Conservation (phyloP, 2,113 vertebrate genomes). For the Marmota monax region DNA sequence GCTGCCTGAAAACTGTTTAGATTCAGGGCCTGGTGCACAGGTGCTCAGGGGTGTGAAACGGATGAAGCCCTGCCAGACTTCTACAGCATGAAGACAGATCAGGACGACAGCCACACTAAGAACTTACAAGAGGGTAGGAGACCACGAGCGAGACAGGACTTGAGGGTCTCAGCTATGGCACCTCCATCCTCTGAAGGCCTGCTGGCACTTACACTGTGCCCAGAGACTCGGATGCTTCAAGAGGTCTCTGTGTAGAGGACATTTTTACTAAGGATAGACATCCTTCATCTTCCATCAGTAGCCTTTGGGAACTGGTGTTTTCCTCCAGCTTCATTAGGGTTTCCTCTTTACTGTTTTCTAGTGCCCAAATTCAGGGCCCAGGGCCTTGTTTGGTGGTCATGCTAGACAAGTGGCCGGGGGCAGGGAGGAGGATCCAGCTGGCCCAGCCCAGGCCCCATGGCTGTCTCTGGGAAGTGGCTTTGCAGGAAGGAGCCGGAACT, state of each 20-base stretch:
- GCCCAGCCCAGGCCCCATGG: background rate
- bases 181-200: background rate
- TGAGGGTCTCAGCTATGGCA: background rate
- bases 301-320: background rate
- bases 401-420: no score
- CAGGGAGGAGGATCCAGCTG: background rate
- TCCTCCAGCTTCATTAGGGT: no score
- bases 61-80: background rate
- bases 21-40: background rate
- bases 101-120: background rate
- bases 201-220: no score
- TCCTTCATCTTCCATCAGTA: background rate
- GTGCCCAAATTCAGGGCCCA: no score
- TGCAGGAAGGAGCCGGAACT: background rate
- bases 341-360: background rate
- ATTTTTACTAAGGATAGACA: background rate
- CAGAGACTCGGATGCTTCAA: no score
- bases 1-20: background rate
- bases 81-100: background rate
- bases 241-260: no score
- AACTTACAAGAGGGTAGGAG: background rate
- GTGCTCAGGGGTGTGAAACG: background rate
- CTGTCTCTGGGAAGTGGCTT: background rate
- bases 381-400: no score
- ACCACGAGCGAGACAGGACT: background rate